Percentiles rank a stretch among this genome's conserved stretches.
Evolutionary conservation across 2,797 vertebrate genomes (phyloP).

Genomic region (Petrocephalus schoutedeni): DNA sequence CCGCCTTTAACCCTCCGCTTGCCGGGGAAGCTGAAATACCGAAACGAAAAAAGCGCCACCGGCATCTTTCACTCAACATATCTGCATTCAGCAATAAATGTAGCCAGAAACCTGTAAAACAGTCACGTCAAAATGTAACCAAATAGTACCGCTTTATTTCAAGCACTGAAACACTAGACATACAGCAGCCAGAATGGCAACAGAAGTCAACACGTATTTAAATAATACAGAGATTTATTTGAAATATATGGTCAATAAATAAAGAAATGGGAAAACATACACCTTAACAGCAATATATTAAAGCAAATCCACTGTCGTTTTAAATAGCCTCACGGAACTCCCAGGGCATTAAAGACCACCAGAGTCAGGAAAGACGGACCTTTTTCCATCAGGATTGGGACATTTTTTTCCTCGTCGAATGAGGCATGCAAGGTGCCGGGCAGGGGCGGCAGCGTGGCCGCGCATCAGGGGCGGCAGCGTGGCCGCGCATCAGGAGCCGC

Average conservation of each 20-base stretch:
- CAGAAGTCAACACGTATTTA: slow-evolving; percentile 11
- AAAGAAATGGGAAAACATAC: background rate
- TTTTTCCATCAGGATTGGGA: background rate
- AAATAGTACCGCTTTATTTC: slow-evolving; percentile 8
- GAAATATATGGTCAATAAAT: background rate
- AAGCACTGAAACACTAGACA: background rate
- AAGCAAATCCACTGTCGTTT: background rate
- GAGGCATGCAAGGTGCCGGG: background rate
- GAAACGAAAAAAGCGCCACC: background rate
- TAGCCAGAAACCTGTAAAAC: background rate
- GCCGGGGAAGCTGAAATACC: background rate
- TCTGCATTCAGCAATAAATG: background rate
- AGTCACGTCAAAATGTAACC: background rate
- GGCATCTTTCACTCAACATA: background rate
- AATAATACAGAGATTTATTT: background rate
- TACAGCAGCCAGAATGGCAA: background rate
- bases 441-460: background rate
- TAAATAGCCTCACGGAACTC: background rate
- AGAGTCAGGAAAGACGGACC: background rate
- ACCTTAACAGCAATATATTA: background rate
- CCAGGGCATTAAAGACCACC: background rate
- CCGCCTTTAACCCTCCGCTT: background rate
- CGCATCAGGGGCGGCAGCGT: background rate
- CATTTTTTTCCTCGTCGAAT: background rate
- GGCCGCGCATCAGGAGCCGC: background rate